Evolutionary conservation across 1,140 invertebrate species (phyloP), one percentile per base, ranked within the genome.

Genomic region (Mamestra configurata): DNA sequence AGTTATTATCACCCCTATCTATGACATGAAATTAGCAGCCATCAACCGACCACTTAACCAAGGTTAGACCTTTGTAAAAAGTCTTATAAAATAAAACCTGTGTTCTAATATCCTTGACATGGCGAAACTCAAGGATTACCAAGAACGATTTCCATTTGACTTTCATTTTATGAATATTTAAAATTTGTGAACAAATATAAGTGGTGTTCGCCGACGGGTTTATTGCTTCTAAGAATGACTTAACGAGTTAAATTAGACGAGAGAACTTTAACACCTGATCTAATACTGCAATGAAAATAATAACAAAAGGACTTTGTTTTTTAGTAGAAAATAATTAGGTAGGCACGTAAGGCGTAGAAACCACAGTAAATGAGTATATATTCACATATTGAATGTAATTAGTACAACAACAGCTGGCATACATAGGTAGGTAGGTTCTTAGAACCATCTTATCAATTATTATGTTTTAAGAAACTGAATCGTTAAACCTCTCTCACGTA

Each of bases 81-180:
- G 0, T 11, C 5, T n/a, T 0, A 13, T 55, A 13, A 55, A 55
- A 55, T 24, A 61, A 57, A 57, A 57, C n/a, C 31, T 31, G 10
- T 37, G 31, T 64, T 64, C 31, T 20, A 40, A 64, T 10, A 6
- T 40, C 18, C 61, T 40, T 66, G n/a, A 40, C 18, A 64, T 20
- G 59, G 61, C 35, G 18, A 40, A 40, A 20, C 22, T 40, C 35
- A 66, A 66, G 61, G 61, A 5, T 13, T 40, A 13, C 35, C 18
- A 66, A 66, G 61, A 22, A 66, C 4, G 15, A 11, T 66, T 66
- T 40, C 61, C 18, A 37, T 57, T 22, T 0, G 24, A 57, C 22
- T 27, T 57, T 57, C 24, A 59, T 43, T 40, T 66, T 40, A 66
- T 66, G 61, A 66, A 66, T 66, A 66, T 66, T 66, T 20, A 11